Evolutionary conservation across 1,140 invertebrate species (phyloP), one percentile per base, ranked within the genome.

Genomic region (Megalopta genalis): DNA sequence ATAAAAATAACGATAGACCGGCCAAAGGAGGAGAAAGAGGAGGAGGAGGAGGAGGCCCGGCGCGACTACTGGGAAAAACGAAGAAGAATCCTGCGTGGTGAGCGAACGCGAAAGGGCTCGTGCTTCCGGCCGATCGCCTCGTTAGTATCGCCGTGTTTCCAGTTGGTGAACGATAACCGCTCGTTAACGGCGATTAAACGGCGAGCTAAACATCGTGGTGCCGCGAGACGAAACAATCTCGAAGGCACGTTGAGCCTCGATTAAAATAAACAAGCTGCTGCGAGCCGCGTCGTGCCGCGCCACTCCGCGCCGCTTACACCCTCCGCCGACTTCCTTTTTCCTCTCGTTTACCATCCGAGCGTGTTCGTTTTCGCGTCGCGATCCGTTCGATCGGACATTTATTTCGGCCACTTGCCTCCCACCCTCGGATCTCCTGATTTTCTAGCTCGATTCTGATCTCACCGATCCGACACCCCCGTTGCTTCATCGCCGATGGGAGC

Each of bases 151-250:
- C 85, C 86, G 86, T 91, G 89, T 90, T 91, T 92, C 87, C 88
- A 89, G 87, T 90, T 83, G 84, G 86, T 82, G 87, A 90, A 90
- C 91, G 91, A 91, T 91, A 92, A 91, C 90, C 88, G 82, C 88
- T 91, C 88, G 90, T 91, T 91, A 92, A 91, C 82, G 87, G 87
- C 86, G 90, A 91, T 92, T 91, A 90, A 91, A 89, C 87, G 87
- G 87, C 87, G 73, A 88, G 89, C 89, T 90, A 91, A 91, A 91
- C 88, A 90, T 90, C 86, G 69, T 85, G 84, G 82, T 83, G 75
- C 85, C 83, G 83, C 89, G 87, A 91, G 90, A 91, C 91, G 89
- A 92, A 92, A 91, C 91, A 92, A 92, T 92, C 87, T 88, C 82
- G 78, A 73, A 77, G 77, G 84, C 83, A 86, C 80, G 75, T 81